A percentile compares a stretch with the other conserved stretches of the same genome.
These are phyloP conservation scores for Serripes groenlandicus DNA, from an alignment of 2,888 invertebrate genomes.

Conservation along the genomic window DNA sequence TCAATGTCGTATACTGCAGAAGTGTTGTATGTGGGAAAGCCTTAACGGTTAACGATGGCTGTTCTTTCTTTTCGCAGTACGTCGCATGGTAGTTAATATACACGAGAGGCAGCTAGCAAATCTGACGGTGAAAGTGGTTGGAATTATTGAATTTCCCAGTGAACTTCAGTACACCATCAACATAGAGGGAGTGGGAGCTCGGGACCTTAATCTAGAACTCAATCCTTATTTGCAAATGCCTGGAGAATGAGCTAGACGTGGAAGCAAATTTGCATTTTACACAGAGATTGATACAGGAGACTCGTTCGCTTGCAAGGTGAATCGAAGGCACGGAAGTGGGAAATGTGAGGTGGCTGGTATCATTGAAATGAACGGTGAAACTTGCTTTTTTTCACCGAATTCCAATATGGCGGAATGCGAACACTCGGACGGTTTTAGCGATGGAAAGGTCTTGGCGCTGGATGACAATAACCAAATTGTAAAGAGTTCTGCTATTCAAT, in stretches of 20 bases:
- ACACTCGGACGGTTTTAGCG: neutral
- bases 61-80: no score
- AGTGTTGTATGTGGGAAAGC: no score
- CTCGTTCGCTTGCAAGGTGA: slow-evolving; percentile 7
- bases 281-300: neutral
- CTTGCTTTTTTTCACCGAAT: neutral
- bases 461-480: slow-evolving; percentile 3
- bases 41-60: no score
- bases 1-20: no score
- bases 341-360: slow-evolving; percentile 1
- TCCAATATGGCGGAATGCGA: neutral
- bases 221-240: slow-evolving; percentile 6
- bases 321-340: neutral
- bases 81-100: no score
- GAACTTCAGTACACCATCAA: slow-evolving; percentile 2
- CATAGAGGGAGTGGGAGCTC: neutral
- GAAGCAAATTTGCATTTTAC: neutral
- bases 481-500: neutral
- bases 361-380: slow-evolving; percentile 2
- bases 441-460: neutral
- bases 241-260: neutral
- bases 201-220: neutral
- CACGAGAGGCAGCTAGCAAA: no score
- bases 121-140: neutral
- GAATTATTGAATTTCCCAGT: neutral